Conservation (phyloP, 2,113 vertebrate genomes). For the Mustelus asterias region DNA sequence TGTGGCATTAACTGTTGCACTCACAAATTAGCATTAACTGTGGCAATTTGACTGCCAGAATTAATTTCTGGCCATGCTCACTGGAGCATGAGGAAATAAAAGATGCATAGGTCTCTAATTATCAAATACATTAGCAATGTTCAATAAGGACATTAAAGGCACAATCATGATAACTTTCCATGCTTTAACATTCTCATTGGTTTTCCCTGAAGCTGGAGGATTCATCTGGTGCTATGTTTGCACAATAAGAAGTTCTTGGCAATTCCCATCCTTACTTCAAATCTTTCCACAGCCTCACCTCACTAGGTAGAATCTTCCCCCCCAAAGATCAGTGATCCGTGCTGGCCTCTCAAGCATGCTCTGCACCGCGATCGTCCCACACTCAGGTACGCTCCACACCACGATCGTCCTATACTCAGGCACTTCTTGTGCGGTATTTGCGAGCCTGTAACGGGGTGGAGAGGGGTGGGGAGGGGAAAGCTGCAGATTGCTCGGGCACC, state of each 20-base stretch:
- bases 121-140: background rate
- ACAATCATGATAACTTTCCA: background rate
- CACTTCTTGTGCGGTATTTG: too few species aligned
- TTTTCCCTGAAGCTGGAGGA: background rate
- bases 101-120: background rate
- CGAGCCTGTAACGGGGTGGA: too few species aligned
- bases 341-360: too few species aligned
- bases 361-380: too few species aligned
- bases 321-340: too few species aligned
- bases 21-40: conserved; percentile 1
- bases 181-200: background rate
- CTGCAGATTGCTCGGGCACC: too few species aligned
- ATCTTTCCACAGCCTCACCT: background rate
- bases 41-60: background rate
- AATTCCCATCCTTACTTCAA: background rate
- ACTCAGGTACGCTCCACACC: too few species aligned
- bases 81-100: background rate
- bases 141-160: background rate
- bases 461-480: too few species aligned
- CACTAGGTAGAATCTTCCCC: too few species aligned
- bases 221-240: background rate
- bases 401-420: too few species aligned
- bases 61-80: background rate
- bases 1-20: background rate
- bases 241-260: background rate